Evolutionary conservation across 2,113 vertebrate genomes (phyloP).

Genomic region (Pycnonotus jocosus): DNA sequence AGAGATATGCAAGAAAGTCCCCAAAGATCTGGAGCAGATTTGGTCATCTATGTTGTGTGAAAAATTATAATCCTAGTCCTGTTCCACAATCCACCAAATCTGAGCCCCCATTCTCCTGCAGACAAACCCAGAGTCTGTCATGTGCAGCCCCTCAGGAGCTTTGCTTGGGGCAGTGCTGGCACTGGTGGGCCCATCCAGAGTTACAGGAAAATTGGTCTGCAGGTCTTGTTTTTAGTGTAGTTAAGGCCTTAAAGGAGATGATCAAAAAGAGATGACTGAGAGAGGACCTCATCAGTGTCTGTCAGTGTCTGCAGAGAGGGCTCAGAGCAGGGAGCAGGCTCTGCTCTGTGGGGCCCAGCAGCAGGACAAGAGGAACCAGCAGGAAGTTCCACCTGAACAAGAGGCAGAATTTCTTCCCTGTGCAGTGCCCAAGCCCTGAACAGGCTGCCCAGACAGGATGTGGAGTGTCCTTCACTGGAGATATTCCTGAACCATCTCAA

Average conservation of each 20-base stretch:
- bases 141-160: not conserved
- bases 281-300: not conserved
- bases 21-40: not conserved
- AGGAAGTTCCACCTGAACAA: not conserved
- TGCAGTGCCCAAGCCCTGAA: not conserved
- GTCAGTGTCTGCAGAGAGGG: not conserved
- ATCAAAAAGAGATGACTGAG: not conserved
- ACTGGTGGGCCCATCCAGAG: not conserved
- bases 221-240: not conserved
- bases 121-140: not conserved
- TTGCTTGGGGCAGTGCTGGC: not conserved
- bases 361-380: not conserved
- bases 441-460: not conserved
- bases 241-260: not conserved
- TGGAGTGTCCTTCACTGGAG: not conserved
- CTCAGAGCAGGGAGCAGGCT: not conserved
- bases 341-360: not conserved
- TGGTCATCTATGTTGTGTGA: not conserved
- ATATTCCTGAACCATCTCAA: not conserved
- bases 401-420: not conserved
- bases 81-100: not conserved
- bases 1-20: not conserved
- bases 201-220: not conserved
- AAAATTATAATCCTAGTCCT: not conserved
- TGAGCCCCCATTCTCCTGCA: accelerated